Conservation (phyloP, 37 sponge, comb jelly and placozoan species). For the Petrosia ficiformis region DNA sequence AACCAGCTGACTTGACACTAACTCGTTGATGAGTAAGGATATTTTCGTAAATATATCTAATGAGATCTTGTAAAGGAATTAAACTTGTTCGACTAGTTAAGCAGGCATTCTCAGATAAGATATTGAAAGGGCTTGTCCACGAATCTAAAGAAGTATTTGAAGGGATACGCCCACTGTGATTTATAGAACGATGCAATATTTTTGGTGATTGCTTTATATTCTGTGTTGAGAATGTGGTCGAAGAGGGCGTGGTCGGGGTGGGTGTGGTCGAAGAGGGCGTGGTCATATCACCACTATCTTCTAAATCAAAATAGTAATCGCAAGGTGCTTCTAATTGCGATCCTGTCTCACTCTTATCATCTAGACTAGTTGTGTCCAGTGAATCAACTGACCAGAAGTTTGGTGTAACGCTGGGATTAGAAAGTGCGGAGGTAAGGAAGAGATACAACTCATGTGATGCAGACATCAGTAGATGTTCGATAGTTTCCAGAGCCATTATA, state of each 20-base stretch:
- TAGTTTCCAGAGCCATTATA: slow-evolving; percentile 28
- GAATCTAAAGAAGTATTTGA: not conserved
- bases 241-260: not conserved
- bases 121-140: not conserved
- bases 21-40: slow-evolving; percentile 22
- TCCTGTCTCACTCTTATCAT: not conserved
- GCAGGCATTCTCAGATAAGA: not conserved
- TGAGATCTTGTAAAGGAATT: not conserved
- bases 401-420: not conserved
- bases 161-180: not conserved
- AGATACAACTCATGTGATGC: slow-evolving; percentile 3
- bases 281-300: not conserved
- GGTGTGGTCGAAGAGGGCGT: not conserved
- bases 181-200: not conserved
- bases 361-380: not conserved
- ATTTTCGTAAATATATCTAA: slow-evolving; percentile 14
- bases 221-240: not conserved
- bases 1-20: slow-evolving; percentile 39
- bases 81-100: not conserved
- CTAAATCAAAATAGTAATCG: slow-evolving; percentile 15
- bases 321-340: slow-evolving; percentile 10
- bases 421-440: slow-evolving; percentile 32
- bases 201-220: too few relatives aligned
- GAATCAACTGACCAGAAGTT: slow-evolving; percentile 2
- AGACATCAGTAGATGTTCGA: slow-evolving; percentile 20